A percentile compares a stretch with the other conserved stretches of the same genome.
phyloP scores from a whole-genome alignment of 2,797 vertebrate species.

The Eulemur albifrons region DNA sequence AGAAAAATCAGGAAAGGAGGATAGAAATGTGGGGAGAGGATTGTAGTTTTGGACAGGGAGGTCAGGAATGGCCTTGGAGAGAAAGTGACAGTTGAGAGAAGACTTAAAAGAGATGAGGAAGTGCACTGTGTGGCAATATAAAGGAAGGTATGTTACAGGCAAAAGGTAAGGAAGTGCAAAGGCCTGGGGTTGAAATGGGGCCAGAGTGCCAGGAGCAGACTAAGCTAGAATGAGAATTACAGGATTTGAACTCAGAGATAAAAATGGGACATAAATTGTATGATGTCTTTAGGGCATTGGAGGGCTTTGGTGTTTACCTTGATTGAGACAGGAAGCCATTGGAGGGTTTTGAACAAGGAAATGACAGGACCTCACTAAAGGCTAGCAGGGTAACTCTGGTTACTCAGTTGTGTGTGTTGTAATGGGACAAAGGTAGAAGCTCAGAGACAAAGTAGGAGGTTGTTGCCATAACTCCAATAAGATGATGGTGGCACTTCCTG shows the following conservation, averaged over 20 bases:
- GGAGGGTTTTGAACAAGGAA: not conserved
- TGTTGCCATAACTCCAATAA: not conserved
- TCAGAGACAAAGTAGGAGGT: not conserved
- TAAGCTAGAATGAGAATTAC: fast-evolving
- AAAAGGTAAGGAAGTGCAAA: not conserved
- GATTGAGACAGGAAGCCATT: not conserved
- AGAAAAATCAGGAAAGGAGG: not conserved
- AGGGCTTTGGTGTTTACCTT: not conserved
- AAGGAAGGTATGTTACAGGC: not conserved
- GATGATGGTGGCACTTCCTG: too few relatives aligned
- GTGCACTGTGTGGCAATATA: fast-evolving
- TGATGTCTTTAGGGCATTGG: not conserved
- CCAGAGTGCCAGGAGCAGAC: not conserved
- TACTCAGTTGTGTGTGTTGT: not conserved
- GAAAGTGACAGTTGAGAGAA: not conserved
- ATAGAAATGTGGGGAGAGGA: not conserved
- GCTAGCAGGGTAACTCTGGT: not conserved
- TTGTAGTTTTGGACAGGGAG: not conserved
- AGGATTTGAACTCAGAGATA: not conserved
- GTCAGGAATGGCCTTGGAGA: not conserved
- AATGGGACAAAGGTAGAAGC: not conserved
- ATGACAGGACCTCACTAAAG: not conserved
- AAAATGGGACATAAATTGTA: not conserved
- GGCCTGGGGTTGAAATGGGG: not conserved
- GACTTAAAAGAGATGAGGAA: not conserved